Evolutionary conservation across 2,113 vertebrate species (phyloP), one percentile per base, ranked within the genome.

Genomic region (Rhodinocichla rosea): DNA sequence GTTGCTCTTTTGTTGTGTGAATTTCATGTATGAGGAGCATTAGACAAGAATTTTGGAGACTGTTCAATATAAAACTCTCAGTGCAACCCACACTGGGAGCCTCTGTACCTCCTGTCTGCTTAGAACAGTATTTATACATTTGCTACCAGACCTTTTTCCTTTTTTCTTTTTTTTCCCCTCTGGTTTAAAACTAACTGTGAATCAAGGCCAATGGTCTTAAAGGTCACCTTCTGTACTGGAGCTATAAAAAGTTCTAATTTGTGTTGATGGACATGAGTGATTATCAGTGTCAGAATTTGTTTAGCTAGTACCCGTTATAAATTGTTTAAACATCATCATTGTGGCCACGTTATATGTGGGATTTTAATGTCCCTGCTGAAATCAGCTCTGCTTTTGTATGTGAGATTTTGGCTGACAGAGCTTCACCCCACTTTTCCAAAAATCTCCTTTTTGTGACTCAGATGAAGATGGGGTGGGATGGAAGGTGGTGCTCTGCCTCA

Each of bases 231-330:
- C 96, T 93, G 90, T 81, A 96, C 88, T 70, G 64, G 35, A 95
- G 94, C 92, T 97, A 97, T 93, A 91, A 94, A 95, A 93, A 94
- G 90, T 90, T 89, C 85, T 96, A 77, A 81, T 96, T 93, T 83
- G 33, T 81, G 85, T 89, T 97, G 94, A 95, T 94, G 87, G 94
- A 95, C 78, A 49, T 69, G 91, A 92, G 59, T 95, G 96, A 94
- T 95, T 92, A 96, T 95, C 89, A 82, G 75, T 95, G 93, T 96
- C 96, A 95, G 88, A 85, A 94, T 80, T 73, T 73, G 78, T 95
- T 96, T 95, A 80, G 91, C 85, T 70, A 55, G 83, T 91, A 18
- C 63, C 55, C 67, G 23, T 93, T 91, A 65, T 63, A 93, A 91
- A 77, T 86, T 65, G 84, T 57, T 94, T 74, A 69, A 96, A 67